Base-by-base conservation (phyloP, 64 coral and sea anemone species). In the Montipora capricornis region DNA sequence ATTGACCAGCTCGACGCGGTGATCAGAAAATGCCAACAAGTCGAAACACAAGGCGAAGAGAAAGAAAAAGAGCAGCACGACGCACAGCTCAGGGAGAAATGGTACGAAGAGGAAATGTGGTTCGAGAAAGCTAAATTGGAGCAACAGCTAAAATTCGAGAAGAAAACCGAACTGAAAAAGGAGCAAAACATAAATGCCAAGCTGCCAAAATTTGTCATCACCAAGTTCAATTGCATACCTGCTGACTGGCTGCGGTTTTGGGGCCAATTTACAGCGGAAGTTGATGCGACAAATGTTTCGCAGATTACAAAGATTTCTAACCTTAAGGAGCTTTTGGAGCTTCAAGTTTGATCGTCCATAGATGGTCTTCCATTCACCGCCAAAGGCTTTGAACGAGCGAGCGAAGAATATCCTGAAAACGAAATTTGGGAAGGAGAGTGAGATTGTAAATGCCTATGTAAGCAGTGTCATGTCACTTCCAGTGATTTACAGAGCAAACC, bases 241-340 rank as follows among this genome's bases (percentile, higher is more conserved):
- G 9, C 82, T 45, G 74, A 90, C 47, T 95, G 93, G 80, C n/a
- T 64, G 9, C 20, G 29, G 15, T 95, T 95, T 48, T 90, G 93
- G 93, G 20, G n/a, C 10, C 74, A 87, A 66, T 87, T 90, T 19
- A 81, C 87, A 37, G 20, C 64, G 5, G 64, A 91, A 84, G 87
- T 91, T 64, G 24, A 26, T 26, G 24, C 24, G 24, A 26, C 24
- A 26, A 26, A 26, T 26, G 24, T 26, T 26, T 26, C 24, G 24
- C 24, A 26, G 24, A 26, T 26, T 26, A 26, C 24, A 26, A 26
- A 26, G 24, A 26, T 91, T 49, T 95, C 89, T 4, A 75, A 83
- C 13, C 90, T 91, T 12, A 95, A 95, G 16, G 89, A 95, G 22
- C 50, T 91, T 13, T 17, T 91, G 20, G 66, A 87, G 2, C 76